Percentiles rank a stretch among this genome's conserved stretches.
Conservation (phyloP, 2,888 invertebrate genomes). For the Priapulus caudatus region DNA sequence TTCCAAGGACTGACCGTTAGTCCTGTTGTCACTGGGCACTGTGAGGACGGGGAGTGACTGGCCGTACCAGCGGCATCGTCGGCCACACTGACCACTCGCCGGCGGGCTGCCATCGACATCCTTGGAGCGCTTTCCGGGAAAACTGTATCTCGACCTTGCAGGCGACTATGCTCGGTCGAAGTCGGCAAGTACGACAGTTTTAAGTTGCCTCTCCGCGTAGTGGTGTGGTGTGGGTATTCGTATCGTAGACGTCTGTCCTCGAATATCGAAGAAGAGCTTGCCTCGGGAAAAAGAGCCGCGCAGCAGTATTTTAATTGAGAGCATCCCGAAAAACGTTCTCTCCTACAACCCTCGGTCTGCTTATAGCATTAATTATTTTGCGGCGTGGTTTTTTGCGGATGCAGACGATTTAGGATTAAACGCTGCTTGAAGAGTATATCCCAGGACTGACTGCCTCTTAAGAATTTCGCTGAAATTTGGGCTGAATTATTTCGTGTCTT, state of each 20-base stretch:
- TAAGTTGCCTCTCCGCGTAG: neutral
- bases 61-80: too few species aligned
- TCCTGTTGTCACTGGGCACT: neutral
- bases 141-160: constrained; percentile 1
- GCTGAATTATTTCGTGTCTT: too few species aligned
- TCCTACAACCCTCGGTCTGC: too few species aligned
- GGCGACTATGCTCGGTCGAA: neutral
- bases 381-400: too few species aligned
- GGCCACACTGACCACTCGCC: neutral
- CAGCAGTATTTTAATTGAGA: too few species aligned
- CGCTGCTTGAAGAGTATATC: too few species aligned
- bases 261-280: neutral
- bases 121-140: neutral
- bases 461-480: too few species aligned
- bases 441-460: too few species aligned
- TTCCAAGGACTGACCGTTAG: neutral
- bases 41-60: neutral
- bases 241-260: neutral
- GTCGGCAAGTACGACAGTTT: neutral
- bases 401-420: too few species aligned
- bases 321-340: too few species aligned
- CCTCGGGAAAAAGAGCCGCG: too few species aligned
- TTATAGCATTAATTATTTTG: too few species aligned
- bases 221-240: neutral
- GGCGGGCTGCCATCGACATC: neutral